These are phyloP conservation scores for Muscicapa comitata DNA, from an alignment of 2,797 vertebrate species.

Conservation along the genomic window DNA sequence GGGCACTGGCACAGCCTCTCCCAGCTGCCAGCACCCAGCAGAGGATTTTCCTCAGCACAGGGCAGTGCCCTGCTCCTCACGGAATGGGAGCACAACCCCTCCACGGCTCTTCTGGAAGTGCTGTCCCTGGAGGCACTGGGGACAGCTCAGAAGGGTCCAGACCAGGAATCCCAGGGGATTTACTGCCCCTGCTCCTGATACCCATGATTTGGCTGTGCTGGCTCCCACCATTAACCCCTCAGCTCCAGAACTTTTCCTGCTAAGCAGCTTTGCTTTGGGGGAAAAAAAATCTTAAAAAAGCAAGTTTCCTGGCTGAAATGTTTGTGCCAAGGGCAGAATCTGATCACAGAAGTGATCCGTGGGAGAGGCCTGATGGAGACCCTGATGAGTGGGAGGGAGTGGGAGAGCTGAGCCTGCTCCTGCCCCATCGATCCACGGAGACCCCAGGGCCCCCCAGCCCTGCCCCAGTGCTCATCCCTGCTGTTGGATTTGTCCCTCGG, in stretches of 20 bases:
- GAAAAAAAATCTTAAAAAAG: background rate
- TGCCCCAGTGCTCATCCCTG: background rate
- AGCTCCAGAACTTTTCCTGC: background rate
- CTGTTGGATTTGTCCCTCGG: background rate
- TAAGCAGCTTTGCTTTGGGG: background rate
- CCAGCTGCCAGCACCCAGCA: background rate
- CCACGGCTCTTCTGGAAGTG: fast-evolving
- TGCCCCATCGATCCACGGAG: background rate
- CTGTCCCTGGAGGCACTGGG: background rate
- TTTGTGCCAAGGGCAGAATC: background rate
- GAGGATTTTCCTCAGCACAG: background rate
- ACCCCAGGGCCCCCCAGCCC: background rate
- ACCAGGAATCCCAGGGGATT: background rate
- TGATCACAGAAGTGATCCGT: background rate
- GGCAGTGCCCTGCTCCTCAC: background rate
- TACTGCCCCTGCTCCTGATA: background rate
- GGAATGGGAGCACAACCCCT: background rate
- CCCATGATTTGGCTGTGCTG: fast-evolving
- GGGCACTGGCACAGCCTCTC: background rate
- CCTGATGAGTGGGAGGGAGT: background rate
- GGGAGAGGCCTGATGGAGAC: background rate
- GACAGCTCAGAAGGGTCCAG: background rate
- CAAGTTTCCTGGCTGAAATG: background rate
- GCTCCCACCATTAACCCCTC: background rate
- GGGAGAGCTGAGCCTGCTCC: background rate